These are phyloP conservation scores for Bombus impatiens DNA, from an alignment of 1,140 invertebrate species.

Conservation along the genomic window DNA sequence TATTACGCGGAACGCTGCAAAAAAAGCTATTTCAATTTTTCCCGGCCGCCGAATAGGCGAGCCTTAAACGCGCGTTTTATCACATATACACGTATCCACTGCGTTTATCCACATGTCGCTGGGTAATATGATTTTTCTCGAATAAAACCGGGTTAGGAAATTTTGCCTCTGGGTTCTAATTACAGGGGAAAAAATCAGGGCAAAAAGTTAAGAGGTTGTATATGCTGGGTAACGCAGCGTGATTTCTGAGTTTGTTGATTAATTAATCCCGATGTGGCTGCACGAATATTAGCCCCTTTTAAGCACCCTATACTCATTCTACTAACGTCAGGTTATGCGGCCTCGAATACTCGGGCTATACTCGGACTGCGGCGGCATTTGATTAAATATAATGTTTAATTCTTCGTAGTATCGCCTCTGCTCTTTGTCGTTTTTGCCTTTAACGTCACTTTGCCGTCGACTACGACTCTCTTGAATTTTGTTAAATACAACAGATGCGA, in stretches of 20 bases:
- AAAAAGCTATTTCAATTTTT: constrained; percentile 15
- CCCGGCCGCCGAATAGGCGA: background rate
- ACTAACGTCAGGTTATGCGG: too few species aligned
- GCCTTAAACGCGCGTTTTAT: background rate
- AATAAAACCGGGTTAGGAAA: background rate
- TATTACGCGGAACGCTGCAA: background rate
- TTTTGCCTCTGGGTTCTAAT: background rate
- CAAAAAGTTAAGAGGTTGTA: background rate
- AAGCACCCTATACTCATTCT: background rate
- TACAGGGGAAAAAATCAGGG: background rate
- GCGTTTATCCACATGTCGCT: background rate
- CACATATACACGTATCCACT: background rate
- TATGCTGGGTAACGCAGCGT: too few species aligned
- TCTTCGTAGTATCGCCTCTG: background rate
- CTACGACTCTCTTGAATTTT: background rate
- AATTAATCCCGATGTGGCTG: constrained; percentile 4
- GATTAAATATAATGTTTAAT: background rate
- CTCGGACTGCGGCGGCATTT: background rate
- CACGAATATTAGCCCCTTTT: background rate
- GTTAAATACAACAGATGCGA: background rate
- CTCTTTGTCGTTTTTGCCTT: too few species aligned
- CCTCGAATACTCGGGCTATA: background rate
- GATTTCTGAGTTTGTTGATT: background rate
- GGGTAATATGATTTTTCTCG: constrained; percentile 4
- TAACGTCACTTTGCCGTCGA: background rate